phyloP scores from a whole-genome alignment of 2,113 vertebrate genomes.

The Embiotoca jacksoni region DNA sequence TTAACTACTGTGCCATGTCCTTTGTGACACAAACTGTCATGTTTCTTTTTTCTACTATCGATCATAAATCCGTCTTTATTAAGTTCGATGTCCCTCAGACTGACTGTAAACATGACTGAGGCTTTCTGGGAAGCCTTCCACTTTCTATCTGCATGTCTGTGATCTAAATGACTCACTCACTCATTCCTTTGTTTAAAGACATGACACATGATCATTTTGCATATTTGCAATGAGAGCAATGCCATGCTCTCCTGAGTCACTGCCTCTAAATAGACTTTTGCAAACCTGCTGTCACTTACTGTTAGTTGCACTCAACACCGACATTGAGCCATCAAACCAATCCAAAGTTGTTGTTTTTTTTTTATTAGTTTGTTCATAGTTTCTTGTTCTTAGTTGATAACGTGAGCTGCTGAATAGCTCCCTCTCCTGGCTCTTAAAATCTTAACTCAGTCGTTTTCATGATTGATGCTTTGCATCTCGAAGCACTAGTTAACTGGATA shows the following conservation, averaged over 20 bases:
- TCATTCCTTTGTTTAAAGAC: constrained; percentile 8
- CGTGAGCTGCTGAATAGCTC: constrained; percentile 25
- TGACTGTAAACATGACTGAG: constrained; percentile 20
- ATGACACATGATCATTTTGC: not conserved
- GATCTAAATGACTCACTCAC: not conserved
- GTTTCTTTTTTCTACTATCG: not conserved
- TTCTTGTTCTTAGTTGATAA: not conserved
- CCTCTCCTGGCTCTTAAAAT: constrained; percentile 28
- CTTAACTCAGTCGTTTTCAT: not conserved
- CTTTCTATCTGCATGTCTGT: constrained; percentile 6
- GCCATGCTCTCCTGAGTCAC: not conserved
- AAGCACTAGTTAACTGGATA: not conserved
- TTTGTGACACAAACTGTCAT: not conserved
- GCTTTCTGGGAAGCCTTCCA: constrained; percentile 33
- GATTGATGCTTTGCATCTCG: not conserved
- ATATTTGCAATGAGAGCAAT: too few relatives aligned
- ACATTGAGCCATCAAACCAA: not conserved
- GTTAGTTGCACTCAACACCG: not conserved
- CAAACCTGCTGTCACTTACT: not conserved
- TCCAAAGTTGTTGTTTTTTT: too few relatives aligned
- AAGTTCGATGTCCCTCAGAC: not conserved
- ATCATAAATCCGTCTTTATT: constrained; percentile 6
- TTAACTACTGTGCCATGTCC: constrained; percentile 34
- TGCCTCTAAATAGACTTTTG: not conserved
- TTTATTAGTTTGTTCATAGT: not conserved